Percentiles rank a stretch among this genome's conserved stretches.
phyloP scores from a whole-genome alignment of 1,140 invertebrate species.

The Galendromus occidentalis region DNA sequence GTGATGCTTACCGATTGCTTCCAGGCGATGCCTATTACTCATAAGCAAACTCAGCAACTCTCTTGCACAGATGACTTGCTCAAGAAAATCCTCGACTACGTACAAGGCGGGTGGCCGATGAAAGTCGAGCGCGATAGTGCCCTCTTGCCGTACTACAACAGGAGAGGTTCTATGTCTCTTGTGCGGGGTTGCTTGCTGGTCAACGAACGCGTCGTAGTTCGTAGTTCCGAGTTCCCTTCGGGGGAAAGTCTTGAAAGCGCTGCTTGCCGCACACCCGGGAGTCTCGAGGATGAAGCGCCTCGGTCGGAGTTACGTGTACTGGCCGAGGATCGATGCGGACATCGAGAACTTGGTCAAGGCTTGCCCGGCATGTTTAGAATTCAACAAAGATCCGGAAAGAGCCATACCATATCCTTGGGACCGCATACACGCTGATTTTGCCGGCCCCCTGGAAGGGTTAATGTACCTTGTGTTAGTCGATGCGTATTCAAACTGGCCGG shows the following conservation, averaged over 20 bases:
- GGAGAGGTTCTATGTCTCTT: background rate
- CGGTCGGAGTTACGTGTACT: constrained; percentile 29
- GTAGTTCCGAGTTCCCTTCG: constrained; percentile 22
- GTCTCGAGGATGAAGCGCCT: constrained; percentile 29
- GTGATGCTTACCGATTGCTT: background rate
- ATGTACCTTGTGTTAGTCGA: constrained; percentile 29
- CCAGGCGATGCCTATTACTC: background rate
- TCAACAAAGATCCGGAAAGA: constrained; percentile 17
- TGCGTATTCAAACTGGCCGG: constrained; percentile 28
- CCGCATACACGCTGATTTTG: constrained; percentile 32
- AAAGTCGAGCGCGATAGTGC: background rate
- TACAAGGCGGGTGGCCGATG: background rate
- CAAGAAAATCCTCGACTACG: background rate
- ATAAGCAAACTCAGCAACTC: background rate
- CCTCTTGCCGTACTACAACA: background rate
- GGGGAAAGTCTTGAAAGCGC: constrained; percentile 20
- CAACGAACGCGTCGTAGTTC: constrained; percentile 23
- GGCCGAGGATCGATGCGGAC: constrained; percentile 28
- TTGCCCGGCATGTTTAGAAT: constrained; percentile 22
- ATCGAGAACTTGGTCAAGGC: constrained; percentile 22
- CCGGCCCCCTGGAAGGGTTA: constrained; percentile 26
- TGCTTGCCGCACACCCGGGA: constrained; percentile 29
- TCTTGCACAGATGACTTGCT: background rate
- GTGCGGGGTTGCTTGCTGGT: constrained; percentile 19
- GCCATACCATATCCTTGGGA: constrained; percentile 24